A percentile compares a stretch with the other conserved stretches of the same genome.
These are phyloP conservation scores for Saxidomus purpurata DNA, from an alignment of 1,140 invertebrate genomes.

Conservation along the genomic window DNA sequence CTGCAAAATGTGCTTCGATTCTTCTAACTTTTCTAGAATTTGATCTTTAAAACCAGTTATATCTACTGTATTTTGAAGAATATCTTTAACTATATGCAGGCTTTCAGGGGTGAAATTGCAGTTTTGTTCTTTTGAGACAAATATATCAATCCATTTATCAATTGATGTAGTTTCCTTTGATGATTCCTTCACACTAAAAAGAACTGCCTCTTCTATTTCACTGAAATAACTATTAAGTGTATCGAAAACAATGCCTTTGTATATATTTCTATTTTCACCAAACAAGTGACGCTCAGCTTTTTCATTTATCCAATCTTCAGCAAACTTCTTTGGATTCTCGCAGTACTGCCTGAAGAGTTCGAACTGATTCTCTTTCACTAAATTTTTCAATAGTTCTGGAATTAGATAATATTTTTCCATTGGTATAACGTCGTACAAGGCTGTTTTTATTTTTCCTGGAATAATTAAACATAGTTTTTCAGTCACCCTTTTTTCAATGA, in stretches of 20 bases:
- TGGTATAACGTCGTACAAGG: background rate
- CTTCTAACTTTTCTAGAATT: background rate
- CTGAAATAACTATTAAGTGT: background rate
- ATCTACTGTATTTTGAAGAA: background rate
- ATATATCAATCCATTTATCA: background rate
- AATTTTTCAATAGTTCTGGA: background rate
- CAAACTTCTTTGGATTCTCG: background rate
- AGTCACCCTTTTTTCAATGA: background rate
- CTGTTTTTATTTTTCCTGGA: background rate
- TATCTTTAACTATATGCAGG: background rate
- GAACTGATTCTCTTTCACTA: background rate
- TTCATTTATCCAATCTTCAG: background rate
- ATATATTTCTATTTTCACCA: background rate
- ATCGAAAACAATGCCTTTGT: background rate
- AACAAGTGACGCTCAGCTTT: background rate
- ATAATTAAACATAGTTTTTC: background rate
- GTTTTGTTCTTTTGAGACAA: background rate
- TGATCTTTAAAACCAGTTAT: background rate
- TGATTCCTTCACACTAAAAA: background rate
- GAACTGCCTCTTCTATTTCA: background rate
- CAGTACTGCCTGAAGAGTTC: background rate
- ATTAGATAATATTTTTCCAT: background rate
- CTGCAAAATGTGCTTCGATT: background rate
- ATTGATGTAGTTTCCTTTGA: background rate
- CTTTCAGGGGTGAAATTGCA: background rate